A percentile compares a stretch with the other conserved stretches of the same genome.
These are phyloP conservation scores for Tenthredo distinguenda DNA, from an alignment of 2,888 invertebrate species.

Conservation along the genomic window DNA sequence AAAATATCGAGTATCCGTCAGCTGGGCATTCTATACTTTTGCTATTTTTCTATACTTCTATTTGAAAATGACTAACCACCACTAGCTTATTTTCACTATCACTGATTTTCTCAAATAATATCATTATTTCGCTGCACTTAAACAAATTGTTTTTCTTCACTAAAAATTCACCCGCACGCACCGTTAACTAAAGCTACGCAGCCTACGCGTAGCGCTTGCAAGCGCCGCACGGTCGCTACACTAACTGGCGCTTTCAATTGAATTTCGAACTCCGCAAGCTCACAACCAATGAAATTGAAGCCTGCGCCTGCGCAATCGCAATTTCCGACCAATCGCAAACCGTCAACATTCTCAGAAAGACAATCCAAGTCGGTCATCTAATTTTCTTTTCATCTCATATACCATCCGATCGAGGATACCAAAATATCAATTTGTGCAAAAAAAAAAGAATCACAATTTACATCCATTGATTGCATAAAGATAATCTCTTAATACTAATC, in stretches of 20 bases:
- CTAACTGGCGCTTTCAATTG: constrained; percentile 74
- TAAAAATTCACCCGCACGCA: constrained; percentile 56
- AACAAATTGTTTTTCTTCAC: not conserved
- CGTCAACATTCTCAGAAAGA: not conserved
- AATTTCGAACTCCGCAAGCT: constrained; percentile 69
- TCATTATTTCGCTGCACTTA: constrained; percentile 33
- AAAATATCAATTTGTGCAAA: not conserved
- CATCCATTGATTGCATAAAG: not conserved
- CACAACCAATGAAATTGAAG: constrained; percentile 47
- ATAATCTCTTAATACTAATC: not conserved
- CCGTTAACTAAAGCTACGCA: constrained; percentile 67
- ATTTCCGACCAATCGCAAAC: constrained; percentile 60
- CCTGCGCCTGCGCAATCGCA: constrained; percentile 53
- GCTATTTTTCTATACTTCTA: constrained; percentile 11
- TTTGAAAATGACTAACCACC: constrained; percentile 6
- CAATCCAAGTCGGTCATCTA: not conserved
- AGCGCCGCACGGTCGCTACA: constrained; percentile 73
- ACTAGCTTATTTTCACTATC: not conserved
- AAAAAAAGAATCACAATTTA: not conserved
- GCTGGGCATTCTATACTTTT: constrained; percentile 64
- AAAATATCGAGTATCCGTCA: constrained; percentile 70
- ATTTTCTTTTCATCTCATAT: not conserved
- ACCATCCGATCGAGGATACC: not conserved
- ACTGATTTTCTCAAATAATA: constrained; percentile 25
- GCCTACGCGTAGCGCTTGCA: constrained; percentile 69